A percentile compares a stretch with the other conserved stretches of the same genome.
phyloP scores from a whole-genome alignment of 2,113 vertebrate genomes.

The Salminus brasiliensis region DNA sequence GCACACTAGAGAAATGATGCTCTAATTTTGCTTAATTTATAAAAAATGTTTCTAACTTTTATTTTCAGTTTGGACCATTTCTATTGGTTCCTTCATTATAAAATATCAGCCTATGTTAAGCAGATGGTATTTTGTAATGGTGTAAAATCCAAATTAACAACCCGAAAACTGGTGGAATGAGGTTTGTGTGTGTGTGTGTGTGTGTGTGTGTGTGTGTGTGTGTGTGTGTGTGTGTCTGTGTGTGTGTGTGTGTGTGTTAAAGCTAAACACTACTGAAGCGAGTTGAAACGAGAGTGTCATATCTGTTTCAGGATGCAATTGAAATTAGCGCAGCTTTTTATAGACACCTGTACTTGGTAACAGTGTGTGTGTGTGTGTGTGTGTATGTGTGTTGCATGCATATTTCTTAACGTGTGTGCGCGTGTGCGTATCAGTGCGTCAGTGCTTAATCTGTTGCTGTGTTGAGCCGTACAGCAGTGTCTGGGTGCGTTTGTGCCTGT shows the following conservation, averaged over 20 bases:
- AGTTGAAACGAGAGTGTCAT: not conserved
- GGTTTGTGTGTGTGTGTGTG: no score
- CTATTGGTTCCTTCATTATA: no score
- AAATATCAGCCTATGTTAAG: no score
- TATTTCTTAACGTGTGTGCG: conserved; percentile 18
- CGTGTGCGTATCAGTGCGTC: not conserved
- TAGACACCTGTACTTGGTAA: conserved; percentile 35
- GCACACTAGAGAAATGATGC: no score
- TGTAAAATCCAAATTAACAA: no score
- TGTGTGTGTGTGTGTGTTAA: not conserved
- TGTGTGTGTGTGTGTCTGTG: no score
- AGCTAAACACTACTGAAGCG: not conserved
- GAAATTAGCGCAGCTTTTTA: conserved; percentile 48
- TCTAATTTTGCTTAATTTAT: no score
- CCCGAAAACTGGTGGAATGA: no score
- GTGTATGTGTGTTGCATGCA: conserved; percentile 18
- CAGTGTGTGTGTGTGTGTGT: conserved; percentile 19
- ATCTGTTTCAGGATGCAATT: conserved; percentile 45
- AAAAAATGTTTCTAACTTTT: no score
- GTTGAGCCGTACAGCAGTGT: conserved; percentile 4
- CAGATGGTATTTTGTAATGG: no score
- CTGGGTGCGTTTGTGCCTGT: not conserved
- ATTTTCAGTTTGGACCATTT: no score
- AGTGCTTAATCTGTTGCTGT: conserved; percentile 26
- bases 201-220: no score